These are phyloP conservation scores for Aphodius granarius DNA, from an alignment of 2,888 invertebrate species.

Conservation along the genomic window DNA sequence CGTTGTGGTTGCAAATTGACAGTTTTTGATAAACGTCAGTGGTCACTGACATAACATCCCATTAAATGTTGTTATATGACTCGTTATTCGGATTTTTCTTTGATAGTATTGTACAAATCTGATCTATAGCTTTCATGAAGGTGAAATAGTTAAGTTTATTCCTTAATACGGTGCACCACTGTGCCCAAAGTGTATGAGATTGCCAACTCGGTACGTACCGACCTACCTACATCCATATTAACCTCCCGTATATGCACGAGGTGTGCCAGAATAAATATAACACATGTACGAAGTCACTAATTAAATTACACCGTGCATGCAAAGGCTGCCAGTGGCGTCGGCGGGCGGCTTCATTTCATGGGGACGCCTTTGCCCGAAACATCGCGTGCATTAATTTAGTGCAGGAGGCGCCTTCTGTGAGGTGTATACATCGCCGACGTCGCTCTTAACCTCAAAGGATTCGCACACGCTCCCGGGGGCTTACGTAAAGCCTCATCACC, in stretches of 20 bases:
- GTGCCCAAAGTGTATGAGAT: background rate
- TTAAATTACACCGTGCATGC: background rate
- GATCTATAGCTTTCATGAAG: background rate
- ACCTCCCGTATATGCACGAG: background rate
- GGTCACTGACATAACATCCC: no score
- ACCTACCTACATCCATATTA: background rate
- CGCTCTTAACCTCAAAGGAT: constrained; percentile 18
- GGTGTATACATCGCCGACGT: constrained; percentile 8
- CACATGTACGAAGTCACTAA: background rate
- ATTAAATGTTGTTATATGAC: no score
- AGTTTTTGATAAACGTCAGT: no score
- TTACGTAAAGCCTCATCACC: constrained; percentile 18
- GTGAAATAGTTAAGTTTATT: background rate
- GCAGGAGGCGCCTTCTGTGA: constrained; percentile 4
- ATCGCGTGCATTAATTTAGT: background rate
- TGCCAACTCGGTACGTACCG: background rate
- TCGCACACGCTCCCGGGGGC: constrained; percentile 8
- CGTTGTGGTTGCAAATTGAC: no score
- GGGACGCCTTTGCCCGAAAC: background rate
- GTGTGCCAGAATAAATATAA: background rate
- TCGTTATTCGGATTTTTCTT: no score
- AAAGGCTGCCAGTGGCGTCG: background rate
- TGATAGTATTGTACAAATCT: no score
- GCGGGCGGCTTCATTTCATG: background rate
- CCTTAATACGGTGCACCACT: background rate